A percentile compares a stretch with the other conserved stretches of the same genome.
phyloP scores from a whole-genome alignment of 2,888 invertebrate species.

The Pseudeuparius sepicola region DNA sequence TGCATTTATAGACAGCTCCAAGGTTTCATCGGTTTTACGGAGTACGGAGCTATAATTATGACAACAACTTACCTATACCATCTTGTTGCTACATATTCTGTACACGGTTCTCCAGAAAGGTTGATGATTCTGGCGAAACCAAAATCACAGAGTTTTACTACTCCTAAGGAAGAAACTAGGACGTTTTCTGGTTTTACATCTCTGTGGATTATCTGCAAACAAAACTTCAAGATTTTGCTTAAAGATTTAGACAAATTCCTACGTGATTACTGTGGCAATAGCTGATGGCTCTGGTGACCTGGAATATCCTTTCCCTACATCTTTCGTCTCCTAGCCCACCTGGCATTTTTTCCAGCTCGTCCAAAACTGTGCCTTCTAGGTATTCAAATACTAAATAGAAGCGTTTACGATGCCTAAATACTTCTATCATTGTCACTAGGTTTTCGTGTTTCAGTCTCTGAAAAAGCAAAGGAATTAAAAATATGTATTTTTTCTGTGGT shows the following conservation, averaged over 20 bases:
- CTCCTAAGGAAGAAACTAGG: slow-evolving; percentile 65
- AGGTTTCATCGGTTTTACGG: too few relatives aligned
- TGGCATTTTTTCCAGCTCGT: slow-evolving; percentile 66
- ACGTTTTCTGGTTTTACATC: slow-evolving; percentile 88
- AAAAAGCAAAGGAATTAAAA: slow-evolving; percentile 19
- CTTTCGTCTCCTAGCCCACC: slow-evolving; percentile 64
- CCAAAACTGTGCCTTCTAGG: slow-evolving; percentile 74
- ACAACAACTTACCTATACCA: too few relatives aligned
- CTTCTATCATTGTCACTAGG: slow-evolving; percentile 79
- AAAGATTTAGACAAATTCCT: slow-evolving; percentile 27
- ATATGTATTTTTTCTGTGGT: not conserved
- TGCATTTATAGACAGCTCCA: too few relatives aligned
- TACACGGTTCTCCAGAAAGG: slow-evolving; percentile 66
- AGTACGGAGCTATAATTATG: too few relatives aligned
- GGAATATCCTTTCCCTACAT: slow-evolving; percentile 66
- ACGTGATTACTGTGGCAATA: slow-evolving; percentile 81
- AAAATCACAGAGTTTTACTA: slow-evolving; percentile 85
- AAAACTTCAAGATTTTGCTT: not conserved
- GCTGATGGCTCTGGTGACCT: slow-evolving; percentile 68
- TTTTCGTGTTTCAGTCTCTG: slow-evolving; percentile 84
- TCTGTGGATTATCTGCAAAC: slow-evolving; percentile 69
- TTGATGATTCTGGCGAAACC: slow-evolving; percentile 74
- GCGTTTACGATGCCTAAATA: slow-evolving; percentile 72
- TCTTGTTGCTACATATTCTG: slow-evolving; percentile 82
- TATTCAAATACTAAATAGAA: slow-evolving; percentile 85